These are phyloP conservation scores for Ovis canadensis DNA, from an alignment of 2,113 vertebrate species.

Conservation along the genomic window DNA sequence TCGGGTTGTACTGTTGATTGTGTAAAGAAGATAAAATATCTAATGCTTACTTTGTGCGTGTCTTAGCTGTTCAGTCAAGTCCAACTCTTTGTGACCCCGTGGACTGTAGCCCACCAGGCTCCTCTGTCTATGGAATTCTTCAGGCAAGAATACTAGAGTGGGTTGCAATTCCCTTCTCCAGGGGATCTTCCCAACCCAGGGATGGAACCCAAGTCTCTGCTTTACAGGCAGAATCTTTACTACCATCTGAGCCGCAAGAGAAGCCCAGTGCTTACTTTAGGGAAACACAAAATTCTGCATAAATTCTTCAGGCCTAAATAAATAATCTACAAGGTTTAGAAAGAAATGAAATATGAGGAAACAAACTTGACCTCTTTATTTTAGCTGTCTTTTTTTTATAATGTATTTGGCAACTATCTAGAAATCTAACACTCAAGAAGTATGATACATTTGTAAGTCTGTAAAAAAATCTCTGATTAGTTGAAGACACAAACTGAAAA, in stretches of 20 bases:
- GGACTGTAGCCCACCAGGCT: background rate
- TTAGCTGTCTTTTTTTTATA: background rate
- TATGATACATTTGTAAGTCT: background rate
- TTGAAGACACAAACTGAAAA: background rate
- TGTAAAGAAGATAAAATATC: constrained; percentile 2
- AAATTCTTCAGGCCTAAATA: background rate
- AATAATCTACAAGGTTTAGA: background rate
- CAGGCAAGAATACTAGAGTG: background rate
- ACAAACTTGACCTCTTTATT: background rate
- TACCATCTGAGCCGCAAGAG: background rate
- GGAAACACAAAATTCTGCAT: background rate
- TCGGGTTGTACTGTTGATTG: background rate
- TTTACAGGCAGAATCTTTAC: background rate
- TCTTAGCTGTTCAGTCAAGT: background rate
- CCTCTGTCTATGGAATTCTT: background rate
- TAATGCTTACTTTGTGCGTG: background rate
- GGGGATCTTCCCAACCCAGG: background rate
- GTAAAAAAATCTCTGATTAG: background rate
- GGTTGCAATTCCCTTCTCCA: background rate
- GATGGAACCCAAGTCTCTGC: background rate
- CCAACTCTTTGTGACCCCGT: background rate
- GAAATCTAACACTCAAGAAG: background rate
- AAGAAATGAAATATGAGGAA: background rate
- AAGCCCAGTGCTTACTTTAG: background rate
- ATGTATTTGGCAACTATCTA: background rate